Base-by-base conservation (phyloP, 2,888 invertebrate species). In the Xylota sylvarum region DNA sequence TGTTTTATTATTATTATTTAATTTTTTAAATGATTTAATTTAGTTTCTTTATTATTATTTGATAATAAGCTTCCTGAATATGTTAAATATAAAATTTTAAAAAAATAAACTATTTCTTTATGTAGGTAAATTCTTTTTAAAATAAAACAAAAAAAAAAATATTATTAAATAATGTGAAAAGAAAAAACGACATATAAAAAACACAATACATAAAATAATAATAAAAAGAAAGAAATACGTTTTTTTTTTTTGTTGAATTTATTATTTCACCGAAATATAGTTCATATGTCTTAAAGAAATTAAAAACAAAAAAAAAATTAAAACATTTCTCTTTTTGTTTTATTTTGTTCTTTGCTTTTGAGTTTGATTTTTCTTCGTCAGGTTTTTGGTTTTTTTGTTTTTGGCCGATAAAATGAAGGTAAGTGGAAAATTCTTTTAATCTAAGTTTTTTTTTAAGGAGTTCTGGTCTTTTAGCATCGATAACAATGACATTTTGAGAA, bases 1-100 rank as follows among this genome's bases (percentile, higher is more conserved):
- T 78, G 83, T 87, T 88, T 78, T 70, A 70, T 86, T 88, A 86
- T 85, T 84, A 76, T 82, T 87, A 81, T 88, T 87, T 78, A 82
- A 85, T 84, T 87, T 87, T 74, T 86, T 79, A 70, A 82, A 78
- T 70, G 70, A 82, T 86, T 86, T 87, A 77, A 87, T 76, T 84
- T 87, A 84, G 77, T 80, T 87, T 84, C 58, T 60, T 77, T 77
- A 84, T 87, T 83, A 80, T 87, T 84, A 76, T 77, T 87, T 76
- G 48, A 84, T 73, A 76, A 67, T 84, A 76, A 84, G 78, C 76
- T 76, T 77, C 78, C 76, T 84, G 58, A 80, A 82, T 80, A 88
- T 80, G 80, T 83, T 82, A 77, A 81, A 74, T 79, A 83, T 82
- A 86, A 52, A 86, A 86, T 27, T 52, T 58, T 58, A 58, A 60